Conservation (phyloP, 2,113 vertebrate species). For the Calypte anna region DNA sequence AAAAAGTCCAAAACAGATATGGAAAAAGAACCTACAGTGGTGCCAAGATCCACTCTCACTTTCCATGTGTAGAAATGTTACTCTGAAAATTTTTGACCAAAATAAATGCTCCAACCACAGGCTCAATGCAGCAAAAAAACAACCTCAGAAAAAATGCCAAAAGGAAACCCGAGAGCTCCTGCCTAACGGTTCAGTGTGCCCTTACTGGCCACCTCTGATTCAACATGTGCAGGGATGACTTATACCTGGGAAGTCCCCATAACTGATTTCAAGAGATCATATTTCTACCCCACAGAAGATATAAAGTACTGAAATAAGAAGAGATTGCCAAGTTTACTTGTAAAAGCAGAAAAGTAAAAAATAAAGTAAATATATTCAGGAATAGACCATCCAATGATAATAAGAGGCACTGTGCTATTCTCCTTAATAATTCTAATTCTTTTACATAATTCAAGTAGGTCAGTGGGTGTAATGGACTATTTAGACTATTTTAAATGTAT, state of each 20-base stretch:
- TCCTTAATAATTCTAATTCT: background rate
- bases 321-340: background rate
- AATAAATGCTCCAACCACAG: background rate
- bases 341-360: background rate
- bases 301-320: background rate
- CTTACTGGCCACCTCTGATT: background rate
- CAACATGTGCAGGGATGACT: background rate
- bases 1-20: background rate
- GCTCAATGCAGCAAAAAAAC: background rate
- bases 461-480: background rate
- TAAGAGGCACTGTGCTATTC: background rate
- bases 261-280: background rate
- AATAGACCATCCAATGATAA: background rate
- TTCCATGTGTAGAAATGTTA: background rate
- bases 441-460: background rate
- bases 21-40: background rate
- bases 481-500: background rate
- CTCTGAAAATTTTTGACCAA: background rate
- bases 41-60: background rate
- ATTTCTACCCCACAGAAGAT: background rate
- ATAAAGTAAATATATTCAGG: background rate
- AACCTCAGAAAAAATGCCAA: background rate
- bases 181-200: background rate
- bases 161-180: background rate
- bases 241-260: background rate